phyloP scores from a whole-genome alignment of 1,140 invertebrate genomes.

The Drosophila pseudoobscura region DNA sequence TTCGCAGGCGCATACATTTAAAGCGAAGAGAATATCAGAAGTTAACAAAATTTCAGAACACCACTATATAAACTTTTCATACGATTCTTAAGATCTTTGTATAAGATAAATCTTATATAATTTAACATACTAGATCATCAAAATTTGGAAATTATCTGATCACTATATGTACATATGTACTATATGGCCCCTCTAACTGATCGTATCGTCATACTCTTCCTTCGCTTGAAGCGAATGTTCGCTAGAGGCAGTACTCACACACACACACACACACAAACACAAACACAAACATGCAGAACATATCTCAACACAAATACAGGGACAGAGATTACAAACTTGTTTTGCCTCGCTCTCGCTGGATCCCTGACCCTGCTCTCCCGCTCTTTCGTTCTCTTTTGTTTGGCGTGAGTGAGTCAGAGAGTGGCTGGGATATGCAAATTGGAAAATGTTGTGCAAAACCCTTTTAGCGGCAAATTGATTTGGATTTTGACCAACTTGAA shows the following conservation, averaged over 20 bases:
- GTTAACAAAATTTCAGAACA: too few relatives aligned
- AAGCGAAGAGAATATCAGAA: background rate
- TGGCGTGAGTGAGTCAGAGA: slow-evolving; percentile 27
- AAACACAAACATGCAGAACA: slow-evolving; percentile 23
- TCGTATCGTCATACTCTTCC: slow-evolving; percentile 3
- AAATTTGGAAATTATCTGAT: too few relatives aligned
- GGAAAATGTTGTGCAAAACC: slow-evolving; percentile 25
- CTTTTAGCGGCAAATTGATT: slow-evolving; percentile 16
- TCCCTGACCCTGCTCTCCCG: slow-evolving; percentile 1
- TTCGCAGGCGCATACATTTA: background rate
- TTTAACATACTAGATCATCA: too few relatives aligned
- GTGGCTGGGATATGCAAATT: slow-evolving; percentile 48
- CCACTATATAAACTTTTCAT: too few relatives aligned
- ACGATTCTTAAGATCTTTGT: too few relatives aligned
- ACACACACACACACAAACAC: slow-evolving; percentile 13
- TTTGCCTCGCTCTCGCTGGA: slow-evolving; percentile 27
- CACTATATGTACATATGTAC: too few relatives aligned
- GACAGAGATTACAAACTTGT: slow-evolving; percentile 45
- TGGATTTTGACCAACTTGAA: slow-evolving; percentile 16
- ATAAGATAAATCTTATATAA: too few relatives aligned
- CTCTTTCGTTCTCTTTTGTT: background rate
- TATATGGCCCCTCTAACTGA: too few relatives aligned
- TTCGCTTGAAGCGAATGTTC: slow-evolving; percentile 1
- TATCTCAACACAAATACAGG: slow-evolving; percentile 26
- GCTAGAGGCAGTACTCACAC: background rate